Percentiles rank a stretch among this genome's conserved stretches.
phyloP scores from a whole-genome alignment of 1,140 invertebrate genomes.

The Saccostrea echinata region DNA sequence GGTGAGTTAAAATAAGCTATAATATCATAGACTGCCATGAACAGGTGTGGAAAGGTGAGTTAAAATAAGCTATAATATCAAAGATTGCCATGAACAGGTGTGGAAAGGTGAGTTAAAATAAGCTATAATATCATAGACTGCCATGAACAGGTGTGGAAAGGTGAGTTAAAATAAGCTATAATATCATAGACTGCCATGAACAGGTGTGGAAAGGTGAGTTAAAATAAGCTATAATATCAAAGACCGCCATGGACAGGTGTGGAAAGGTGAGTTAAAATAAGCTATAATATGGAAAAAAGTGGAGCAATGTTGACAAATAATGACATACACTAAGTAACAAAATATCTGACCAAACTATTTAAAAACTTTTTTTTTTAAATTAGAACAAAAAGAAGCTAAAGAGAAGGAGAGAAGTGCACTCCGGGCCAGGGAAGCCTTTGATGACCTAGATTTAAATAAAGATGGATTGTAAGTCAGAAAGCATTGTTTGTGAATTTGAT shows the following conservation, averaged over 20 bases:
- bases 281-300: no score
- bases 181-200: conserved; percentile 77
- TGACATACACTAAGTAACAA: no score
- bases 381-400: conserved; percentile 69
- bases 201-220: conserved; percentile 77
- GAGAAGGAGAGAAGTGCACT: conserved; percentile 84
- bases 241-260: conserved; percentile 75
- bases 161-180: no score
- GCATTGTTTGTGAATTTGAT: neutral
- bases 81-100: conserved; percentile 75
- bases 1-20: no score
- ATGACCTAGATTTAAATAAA: conserved; percentile 77
- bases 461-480: conserved; percentile 72
- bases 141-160: conserved; percentile 77
- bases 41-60: conserved; percentile 77
- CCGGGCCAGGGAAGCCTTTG: conserved; percentile 82
- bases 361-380: conserved; percentile 6
- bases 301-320: no score
- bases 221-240: no score
- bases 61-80: no score
- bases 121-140: no score
- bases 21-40: conserved; percentile 78
- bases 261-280: conserved; percentile 61
- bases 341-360: no score
- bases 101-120: no score